Base-by-base conservation (phyloP, 2,797 vertebrate species). In the Danio kyathit region DNA sequence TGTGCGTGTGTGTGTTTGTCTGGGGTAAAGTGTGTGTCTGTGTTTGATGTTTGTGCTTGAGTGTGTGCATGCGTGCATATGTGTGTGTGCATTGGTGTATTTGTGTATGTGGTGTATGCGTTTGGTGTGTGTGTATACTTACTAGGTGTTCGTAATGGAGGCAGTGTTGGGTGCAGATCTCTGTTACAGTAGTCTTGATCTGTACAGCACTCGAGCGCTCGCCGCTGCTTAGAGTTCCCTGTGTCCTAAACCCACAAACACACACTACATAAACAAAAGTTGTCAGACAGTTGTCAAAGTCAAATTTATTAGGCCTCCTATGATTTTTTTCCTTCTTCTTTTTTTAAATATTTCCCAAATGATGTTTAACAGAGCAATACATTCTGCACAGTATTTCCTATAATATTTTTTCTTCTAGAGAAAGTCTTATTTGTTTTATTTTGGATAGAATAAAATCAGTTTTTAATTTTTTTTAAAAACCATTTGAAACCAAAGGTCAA, bases 171-270 rank as follows among this genome's bases (percentile, higher is more conserved):
- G 80, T 96, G 95, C 8, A 98, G 94, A 85, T 97, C 93, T 89
- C 91, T 93, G 87, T 99, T 99, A 86, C 98, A 99, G 89, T 95
- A 98, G 88, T 99, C 96, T 86, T 96, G 92, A 76, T 97, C 96
- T 12, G 96, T 96, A 74, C 98, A 99, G 87, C 98, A 99, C 90
- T 97, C 96, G 8, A 99, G 93, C 3, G 96, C 94, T 84, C 95
- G 94, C 88, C 96, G 95, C 41, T 95, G 94, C 87, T 95, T 95
- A 5, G 95, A 92, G 87, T 94, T 95, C 38, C 95, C 94, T 0
- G 95, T 97, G 82, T 99, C 97, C 97, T 99, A 86, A 51, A 57
- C 66, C 49, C 21, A 80, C 59, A 41, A 43, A 84, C 29, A 43
- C 61, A 79, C 6, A 38, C 9, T 17, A 54, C 5, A 44, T 44